Base-by-base conservation (phyloP, 1,140 invertebrate species). In the Zaprionus taronus region DNA sequence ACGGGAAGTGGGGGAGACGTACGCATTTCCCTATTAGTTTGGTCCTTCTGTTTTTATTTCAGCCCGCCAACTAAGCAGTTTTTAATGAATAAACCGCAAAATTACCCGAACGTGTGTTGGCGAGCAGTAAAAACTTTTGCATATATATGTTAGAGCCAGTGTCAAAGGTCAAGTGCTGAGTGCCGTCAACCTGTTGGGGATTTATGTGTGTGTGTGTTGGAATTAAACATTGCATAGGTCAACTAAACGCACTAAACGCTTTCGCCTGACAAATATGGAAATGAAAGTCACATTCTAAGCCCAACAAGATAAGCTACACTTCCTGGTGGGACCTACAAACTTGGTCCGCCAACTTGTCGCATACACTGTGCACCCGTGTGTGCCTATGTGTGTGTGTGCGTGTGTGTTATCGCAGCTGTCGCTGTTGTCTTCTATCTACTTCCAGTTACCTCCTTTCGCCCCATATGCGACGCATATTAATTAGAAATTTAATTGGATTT, bases 401-500 rank as follows among this genome's bases (percentile, higher is more conserved):
- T 41, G 64, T 60, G 51, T 74, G 76, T 74, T 34, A 28, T 20
- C 22, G 53, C 63, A 77, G 62, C 34, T 77, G 76, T 28, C 58
- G 61, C 64, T 68, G 22, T 67, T 75, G 65, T 78, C 20, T 61
- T 58, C 61, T 34, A 71, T 70, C 41, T 44, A 79, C 58, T 61
- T 58, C 55, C 69, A 51, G 47, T 24, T 51, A 20, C 11, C 47
- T 22, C 11, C 17, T 4, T 62, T 79, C 24, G 51, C 53, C 51
- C 24, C 75, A 71, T 83, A 62, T 69, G 73, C 28, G 55, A 56
- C 55, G 81, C 76, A 89, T 82, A 85, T 75, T 90, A 89, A 89
- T 89, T 80, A 67, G 85, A 80, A 89, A 90, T 89, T 85, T 89
- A 89, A 89, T 89, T 89, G 85, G 85, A 82, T 90, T 89, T 85